Conservation (phyloP, 2,797 vertebrate genomes). For the Mallotus villosus region DNA sequence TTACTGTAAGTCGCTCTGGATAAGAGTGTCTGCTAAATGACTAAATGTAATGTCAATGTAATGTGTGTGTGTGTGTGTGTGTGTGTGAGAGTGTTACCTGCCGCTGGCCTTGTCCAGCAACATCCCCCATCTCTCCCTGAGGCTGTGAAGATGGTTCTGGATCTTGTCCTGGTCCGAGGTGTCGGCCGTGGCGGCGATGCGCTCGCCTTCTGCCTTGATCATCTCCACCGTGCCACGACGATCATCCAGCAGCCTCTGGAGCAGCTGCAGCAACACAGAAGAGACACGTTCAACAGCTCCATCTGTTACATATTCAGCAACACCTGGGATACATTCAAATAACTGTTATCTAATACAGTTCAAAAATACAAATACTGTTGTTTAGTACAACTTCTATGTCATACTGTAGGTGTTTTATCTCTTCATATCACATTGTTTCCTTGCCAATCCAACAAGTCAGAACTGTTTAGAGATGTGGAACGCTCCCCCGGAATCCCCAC, state of each 20-base stretch:
- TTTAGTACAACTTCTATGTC: too few species aligned
- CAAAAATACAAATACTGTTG: too few species aligned
- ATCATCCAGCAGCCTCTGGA: conserved; percentile 93
- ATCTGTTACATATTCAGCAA: background rate
- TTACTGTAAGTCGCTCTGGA: too few species aligned
- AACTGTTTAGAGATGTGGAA: background rate
- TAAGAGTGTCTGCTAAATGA: too few species aligned
- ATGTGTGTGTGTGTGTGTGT: background rate
- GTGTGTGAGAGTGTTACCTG: conserved; percentile 71
- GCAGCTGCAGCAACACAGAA: conserved; percentile 74
- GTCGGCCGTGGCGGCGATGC: conserved; percentile 89
- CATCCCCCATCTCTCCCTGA: conserved; percentile 90
- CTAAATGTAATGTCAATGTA: too few species aligned
- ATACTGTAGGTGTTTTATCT: too few species aligned
- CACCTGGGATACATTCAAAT: too few species aligned
- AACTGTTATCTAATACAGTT: too few species aligned
- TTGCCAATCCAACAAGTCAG: conserved; percentile 12
- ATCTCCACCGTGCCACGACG: conserved; percentile 90
- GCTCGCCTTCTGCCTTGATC: conserved; percentile 92
- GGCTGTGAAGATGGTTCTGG: conserved; percentile 84
- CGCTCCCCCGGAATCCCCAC: conserved; percentile 11
- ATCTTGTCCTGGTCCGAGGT: conserved; percentile 90
- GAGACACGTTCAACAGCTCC: too few species aligned
- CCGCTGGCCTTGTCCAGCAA: conserved; percentile 91
- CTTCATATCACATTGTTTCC: background rate